Conservation (phyloP, 1,140 invertebrate species). For the Drosophila athabasca region DNA sequence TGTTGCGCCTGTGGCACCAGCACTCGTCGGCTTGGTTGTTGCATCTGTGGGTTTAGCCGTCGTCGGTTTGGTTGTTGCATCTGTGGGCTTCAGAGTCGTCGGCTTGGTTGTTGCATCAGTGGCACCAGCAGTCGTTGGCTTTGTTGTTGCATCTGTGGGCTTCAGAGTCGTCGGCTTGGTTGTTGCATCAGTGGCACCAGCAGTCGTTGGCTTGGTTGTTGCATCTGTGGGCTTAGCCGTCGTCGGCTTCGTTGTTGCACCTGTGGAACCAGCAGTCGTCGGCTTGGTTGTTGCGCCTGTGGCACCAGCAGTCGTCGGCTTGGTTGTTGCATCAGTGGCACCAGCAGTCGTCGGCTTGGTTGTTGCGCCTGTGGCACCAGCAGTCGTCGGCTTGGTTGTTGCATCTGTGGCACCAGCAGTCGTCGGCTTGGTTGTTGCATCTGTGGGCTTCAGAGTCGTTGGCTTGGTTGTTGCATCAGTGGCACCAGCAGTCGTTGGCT, state of each 20-base stretch:
- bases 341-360: neutral
- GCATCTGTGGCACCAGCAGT: neutral
- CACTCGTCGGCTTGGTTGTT: constrained; percentile 6
- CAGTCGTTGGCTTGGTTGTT: constrained; percentile 13
- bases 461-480: neutral
- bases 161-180: constrained; percentile 3
- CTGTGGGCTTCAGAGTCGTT: neutral
- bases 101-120: neutral
- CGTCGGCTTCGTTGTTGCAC: constrained; percentile 6
- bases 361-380: neutral
- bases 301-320: constrained; percentile 13
- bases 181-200: neutral
- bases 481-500: neutral
- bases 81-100: neutral
- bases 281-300: neutral
- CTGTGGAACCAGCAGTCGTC: constrained; percentile 8
- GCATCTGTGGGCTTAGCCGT: neutral
- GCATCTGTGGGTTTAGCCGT: constrained; percentile 3
- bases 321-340: neutral
- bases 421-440: constrained; percentile 2
- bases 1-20: constrained; percentile 2
- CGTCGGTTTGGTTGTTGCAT: neutral
- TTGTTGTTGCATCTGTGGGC: neutral
- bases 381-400: constrained; percentile 15
- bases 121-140: constrained; percentile 5